These are phyloP conservation scores for Pammene fasciana DNA, from an alignment of 2,888 invertebrate genomes.

Conservation along the genomic window DNA sequence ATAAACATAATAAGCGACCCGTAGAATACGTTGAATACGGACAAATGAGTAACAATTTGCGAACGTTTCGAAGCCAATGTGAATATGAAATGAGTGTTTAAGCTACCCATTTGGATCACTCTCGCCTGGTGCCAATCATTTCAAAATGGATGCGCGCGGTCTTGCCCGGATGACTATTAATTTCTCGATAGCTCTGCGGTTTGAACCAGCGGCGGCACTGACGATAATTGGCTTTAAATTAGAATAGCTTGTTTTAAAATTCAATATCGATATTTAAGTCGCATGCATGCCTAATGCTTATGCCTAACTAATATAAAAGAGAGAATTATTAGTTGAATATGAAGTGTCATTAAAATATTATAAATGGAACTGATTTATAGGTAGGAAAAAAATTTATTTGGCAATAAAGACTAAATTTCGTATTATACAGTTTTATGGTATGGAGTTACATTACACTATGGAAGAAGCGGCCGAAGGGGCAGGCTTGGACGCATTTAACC, in stretches of 20 bases:
- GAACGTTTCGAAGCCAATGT: constrained; percentile 69
- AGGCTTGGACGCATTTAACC: no score
- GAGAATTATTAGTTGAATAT: no score
- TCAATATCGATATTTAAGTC: not conserved
- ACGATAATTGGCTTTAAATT: constrained; percentile 15
- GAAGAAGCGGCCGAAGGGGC: no score
- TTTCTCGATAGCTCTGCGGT: constrained; percentile 43
- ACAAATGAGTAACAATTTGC: constrained; percentile 77
- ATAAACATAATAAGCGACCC: constrained; percentile 46
- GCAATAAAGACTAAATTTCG: no score
- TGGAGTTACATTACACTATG: no score
- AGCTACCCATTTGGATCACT: constrained; percentile 77
- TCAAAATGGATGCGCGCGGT: constrained; percentile 74
- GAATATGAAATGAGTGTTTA: constrained; percentile 80
- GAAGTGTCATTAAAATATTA: no score
- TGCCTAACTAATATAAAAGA: no score
- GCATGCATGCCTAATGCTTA: no score
- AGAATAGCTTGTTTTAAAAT: not conserved
- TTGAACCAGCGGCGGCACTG: constrained; percentile 15
- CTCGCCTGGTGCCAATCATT: constrained; percentile 72
- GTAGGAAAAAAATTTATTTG: no score
- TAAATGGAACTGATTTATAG: no score
- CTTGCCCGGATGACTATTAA: constrained; percentile 61
- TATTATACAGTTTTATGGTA: no score
- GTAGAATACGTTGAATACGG: constrained; percentile 64